phyloP scores from a whole-genome alignment of 2,797 vertebrate genomes.

The Spinibarbus caldwelli region DNA sequence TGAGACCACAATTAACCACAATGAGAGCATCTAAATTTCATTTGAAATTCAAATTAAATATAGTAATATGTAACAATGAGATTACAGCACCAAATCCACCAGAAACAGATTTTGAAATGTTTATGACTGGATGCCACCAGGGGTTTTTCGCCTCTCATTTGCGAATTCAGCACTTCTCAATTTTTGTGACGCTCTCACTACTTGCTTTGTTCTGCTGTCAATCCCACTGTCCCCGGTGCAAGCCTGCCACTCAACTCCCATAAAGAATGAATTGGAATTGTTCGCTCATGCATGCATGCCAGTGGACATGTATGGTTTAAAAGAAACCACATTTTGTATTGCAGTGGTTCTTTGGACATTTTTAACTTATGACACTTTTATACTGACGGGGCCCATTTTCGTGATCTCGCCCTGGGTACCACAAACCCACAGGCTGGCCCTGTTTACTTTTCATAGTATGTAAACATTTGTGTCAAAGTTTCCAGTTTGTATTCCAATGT shows the following conservation, averaged over 20 bases:
- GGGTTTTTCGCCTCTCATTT: background rate
- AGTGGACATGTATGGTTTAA: background rate
- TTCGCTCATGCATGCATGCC: background rate
- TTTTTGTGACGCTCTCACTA: background rate
- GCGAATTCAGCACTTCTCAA: constrained; percentile 1
- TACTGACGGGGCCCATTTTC: background rate
- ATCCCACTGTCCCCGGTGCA: background rate
- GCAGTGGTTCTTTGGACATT: background rate
- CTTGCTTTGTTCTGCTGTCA: constrained; percentile 13
- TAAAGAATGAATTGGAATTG: constrained; percentile 5
- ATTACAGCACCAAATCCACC: background rate
- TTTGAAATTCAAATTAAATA: background rate
- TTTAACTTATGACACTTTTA: constrained; percentile 5
- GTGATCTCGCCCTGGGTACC: background rate
- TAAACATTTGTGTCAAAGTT: constrained; percentile 18
- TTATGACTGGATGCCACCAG: constrained; percentile 11
- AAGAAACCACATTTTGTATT: constrained; percentile 2
- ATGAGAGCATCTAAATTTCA: background rate
- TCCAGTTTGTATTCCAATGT: constrained; percentile 3
- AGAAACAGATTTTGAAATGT: constrained; percentile 29
- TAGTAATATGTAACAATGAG: background rate
- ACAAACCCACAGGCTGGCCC: constrained; percentile 4
- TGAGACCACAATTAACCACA: background rate
- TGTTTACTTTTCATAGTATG: constrained; percentile 27
- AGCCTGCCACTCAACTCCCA: constrained; percentile 2